These are phyloP conservation scores for Sapayoa aenigma DNA, from an alignment of 2,113 vertebrate genomes.

Conservation along the genomic window DNA sequence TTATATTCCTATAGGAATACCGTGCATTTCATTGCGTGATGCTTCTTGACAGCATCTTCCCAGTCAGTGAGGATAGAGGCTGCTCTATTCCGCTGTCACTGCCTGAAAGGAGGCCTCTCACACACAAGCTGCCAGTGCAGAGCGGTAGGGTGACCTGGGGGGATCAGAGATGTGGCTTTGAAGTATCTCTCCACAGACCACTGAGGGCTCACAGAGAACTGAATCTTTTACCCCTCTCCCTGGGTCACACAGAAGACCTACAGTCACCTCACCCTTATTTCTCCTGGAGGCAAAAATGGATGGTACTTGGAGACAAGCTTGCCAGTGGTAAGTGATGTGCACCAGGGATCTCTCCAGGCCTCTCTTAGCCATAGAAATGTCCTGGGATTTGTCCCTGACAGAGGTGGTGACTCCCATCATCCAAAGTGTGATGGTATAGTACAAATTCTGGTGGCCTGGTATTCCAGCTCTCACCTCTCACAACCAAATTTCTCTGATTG, in stretches of 20 bases:
- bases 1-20: neutral
- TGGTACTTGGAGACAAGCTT: neutral
- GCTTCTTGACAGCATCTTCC: neutral
- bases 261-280: neutral
- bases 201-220: neutral
- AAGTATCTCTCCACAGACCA: neutral
- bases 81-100: neutral
- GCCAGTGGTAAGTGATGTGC: neutral
- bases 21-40: rapidly evolving
- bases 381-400: neutral
- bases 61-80: neutral
- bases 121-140: neutral
- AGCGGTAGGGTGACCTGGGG: too few relatives aligned
- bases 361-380: too few relatives aligned
- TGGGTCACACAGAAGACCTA: neutral
- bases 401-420: neutral
- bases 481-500: neutral
- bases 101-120: neutral
- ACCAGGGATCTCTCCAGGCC: neutral
- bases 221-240: neutral
- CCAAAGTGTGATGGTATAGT: neutral
- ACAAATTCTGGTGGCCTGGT: neutral
- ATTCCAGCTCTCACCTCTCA: neutral
- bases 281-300: neutral
- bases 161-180: neutral